A percentile compares a stretch with the other conserved stretches of the same genome.
phyloP scores from a whole-genome alignment of 64 coral and sea anemone genomes.

The Montipora capricornis region DNA sequence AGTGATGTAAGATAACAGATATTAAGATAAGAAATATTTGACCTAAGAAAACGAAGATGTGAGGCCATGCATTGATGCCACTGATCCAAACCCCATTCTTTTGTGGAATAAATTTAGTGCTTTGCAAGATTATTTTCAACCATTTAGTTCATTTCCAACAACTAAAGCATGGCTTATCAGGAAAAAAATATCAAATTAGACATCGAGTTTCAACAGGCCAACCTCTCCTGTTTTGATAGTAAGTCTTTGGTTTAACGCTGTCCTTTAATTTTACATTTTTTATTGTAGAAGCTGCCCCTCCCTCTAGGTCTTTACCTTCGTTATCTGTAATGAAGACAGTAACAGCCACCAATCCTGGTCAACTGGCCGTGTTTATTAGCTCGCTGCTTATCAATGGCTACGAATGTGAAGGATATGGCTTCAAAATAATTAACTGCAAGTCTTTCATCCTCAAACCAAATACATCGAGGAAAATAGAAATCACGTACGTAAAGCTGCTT shows the following conservation, averaged over 20 bases:
- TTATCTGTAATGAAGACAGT: constrained; percentile 96
- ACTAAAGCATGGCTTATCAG: too few relatives aligned
- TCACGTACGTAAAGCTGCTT: constrained; percentile 76
- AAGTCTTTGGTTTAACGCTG: too few relatives aligned
- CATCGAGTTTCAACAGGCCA: neutral
- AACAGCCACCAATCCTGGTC: constrained; percentile 96
- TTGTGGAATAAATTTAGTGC: too few relatives aligned
- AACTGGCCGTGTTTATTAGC: constrained; percentile 89
- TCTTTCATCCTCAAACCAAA: constrained; percentile 96
- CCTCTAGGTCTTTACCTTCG: neutral
- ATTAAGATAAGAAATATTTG: too few relatives aligned
- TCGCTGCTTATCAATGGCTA: constrained; percentile 93
- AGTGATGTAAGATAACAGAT: too few relatives aligned
- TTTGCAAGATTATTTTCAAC: too few relatives aligned
- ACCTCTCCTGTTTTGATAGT: neutral
- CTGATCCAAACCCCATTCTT: too few relatives aligned
- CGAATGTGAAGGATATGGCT: constrained; percentile 97
- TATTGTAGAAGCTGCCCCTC: neutral
- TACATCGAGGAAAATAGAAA: constrained; percentile 95
- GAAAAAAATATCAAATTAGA: too few relatives aligned
- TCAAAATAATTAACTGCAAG: constrained; percentile 99
- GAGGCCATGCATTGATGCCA: too few relatives aligned
- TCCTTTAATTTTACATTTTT: too few relatives aligned
- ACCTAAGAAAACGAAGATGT: too few relatives aligned
- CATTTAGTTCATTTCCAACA: too few relatives aligned